Percentiles rank a stretch among this genome's conserved stretches.
These are phyloP conservation scores for Lasioglossum vierecki DNA, from an alignment of 2,888 invertebrate genomes.

Conservation along the genomic window DNA sequence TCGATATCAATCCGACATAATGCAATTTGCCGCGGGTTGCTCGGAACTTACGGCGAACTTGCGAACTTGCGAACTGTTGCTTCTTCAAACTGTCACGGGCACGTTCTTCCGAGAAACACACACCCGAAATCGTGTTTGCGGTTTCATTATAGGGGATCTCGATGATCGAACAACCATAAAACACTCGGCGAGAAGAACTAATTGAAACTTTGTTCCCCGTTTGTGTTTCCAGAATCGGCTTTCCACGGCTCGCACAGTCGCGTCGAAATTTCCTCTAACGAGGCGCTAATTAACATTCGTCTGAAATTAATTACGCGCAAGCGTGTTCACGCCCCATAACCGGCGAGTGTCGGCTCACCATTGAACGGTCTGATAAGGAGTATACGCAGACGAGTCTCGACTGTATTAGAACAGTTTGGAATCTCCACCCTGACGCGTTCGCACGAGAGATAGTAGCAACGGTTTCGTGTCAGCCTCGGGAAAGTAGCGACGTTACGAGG, in stretches of 20 bases:
- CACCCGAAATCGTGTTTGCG: constrained; percentile 6
- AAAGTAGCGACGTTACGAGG: background rate
- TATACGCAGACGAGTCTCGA: background rate
- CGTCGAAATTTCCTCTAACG: background rate
- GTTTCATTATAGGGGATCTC: background rate
- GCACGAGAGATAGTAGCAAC: background rate
- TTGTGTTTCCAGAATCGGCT: background rate
- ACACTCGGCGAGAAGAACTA: background rate
- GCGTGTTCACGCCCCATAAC: background rate
- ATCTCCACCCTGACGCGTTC: background rate
- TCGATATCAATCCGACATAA: constrained; percentile 47
- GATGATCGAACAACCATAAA: too few species aligned
- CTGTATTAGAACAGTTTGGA: background rate
- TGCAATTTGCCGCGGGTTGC: constrained; percentile 39
- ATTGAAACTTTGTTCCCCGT: background rate
- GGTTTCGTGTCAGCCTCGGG: background rate
- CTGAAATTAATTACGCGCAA: background rate
- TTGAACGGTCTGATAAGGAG: background rate
- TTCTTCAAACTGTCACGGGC: constrained; percentile 16
- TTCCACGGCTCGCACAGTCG: background rate
- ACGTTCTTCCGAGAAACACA: constrained; percentile 26
- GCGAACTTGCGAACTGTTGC: constrained; percentile 48
- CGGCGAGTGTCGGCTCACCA: background rate
- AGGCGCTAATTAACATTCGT: background rate
- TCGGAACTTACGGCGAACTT: constrained; percentile 30